phyloP scores from a whole-genome alignment of 2,888 invertebrate genomes.

The Tiliacea aurago region DNA sequence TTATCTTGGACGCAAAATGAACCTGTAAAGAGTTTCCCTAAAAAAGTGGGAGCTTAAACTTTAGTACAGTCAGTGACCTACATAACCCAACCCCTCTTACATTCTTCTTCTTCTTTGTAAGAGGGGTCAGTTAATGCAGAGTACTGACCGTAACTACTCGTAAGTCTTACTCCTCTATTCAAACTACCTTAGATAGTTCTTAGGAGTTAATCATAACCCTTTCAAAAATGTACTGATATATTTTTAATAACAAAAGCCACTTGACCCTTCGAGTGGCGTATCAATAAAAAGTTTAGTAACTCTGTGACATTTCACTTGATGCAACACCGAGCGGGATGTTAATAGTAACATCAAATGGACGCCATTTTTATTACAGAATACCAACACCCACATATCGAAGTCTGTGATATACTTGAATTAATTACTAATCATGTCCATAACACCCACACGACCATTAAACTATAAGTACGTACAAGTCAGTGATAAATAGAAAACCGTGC shows the following conservation, averaged over 20 bases:
- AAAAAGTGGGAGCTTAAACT: not conserved
- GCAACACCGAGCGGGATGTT: constrained; percentile 77
- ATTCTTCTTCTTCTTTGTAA: no score
- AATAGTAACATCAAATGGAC: constrained; percentile 80
- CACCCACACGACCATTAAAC: constrained; percentile 74
- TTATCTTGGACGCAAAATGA: not conserved
- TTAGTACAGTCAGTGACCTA: no score
- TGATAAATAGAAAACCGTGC: constrained; percentile 50
- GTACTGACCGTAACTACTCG: no score
- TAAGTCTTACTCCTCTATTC: no score
- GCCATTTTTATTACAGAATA: constrained; percentile 86
- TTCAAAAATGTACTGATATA: not conserved
- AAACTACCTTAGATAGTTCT: no score
- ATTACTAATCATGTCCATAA: constrained; percentile 78
- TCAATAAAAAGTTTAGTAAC: constrained; percentile 61
- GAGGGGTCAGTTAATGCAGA: no score
- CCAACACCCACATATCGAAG: constrained; percentile 76
- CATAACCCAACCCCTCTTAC: no score
- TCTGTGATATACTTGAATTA: constrained; percentile 82
- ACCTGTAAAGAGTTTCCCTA: no score
- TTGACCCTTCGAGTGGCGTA: constrained; percentile 14
- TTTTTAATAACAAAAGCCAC: not conserved
- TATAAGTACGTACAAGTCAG: constrained; percentile 55
- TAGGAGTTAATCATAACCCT: not conserved
- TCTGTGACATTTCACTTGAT: constrained; percentile 75